Evolutionary conservation across 92 coral and sea anemone species (phyloP).

Genomic region (Palythoa caribaeorum): DNA sequence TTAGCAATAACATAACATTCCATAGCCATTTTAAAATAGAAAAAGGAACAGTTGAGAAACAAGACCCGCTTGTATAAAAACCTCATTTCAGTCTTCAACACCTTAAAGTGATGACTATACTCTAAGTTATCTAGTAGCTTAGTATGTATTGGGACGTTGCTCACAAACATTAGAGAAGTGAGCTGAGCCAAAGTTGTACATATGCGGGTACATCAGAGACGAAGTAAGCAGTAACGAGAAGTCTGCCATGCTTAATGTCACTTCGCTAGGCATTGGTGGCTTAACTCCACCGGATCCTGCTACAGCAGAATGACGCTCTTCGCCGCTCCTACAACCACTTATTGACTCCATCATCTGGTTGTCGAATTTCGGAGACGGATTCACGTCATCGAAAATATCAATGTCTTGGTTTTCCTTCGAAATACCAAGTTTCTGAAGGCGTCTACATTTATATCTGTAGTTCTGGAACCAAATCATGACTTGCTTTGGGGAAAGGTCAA

Average conservation of each 20-base stretch:
- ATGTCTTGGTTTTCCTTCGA: slow-evolving; percentile 22
- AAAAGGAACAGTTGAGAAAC: too few species aligned
- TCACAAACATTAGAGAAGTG: slow-evolving; percentile 1
- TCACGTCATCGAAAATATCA: slow-evolving; percentile 4
- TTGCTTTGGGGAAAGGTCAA: slow-evolving; percentile 33
- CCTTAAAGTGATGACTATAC: too few species aligned
- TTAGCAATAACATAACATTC: too few species aligned
- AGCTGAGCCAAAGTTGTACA: slow-evolving; percentile 13
- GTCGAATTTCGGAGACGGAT: not conserved
- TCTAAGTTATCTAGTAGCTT: not conserved
- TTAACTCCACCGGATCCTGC: not conserved
- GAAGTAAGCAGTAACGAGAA: slow-evolving; percentile 29
- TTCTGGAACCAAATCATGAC: slow-evolving; percentile 54
- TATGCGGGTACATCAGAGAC: slow-evolving; percentile 28
- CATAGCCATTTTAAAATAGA: too few species aligned
- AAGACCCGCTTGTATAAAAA: too few species aligned
- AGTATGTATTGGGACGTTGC: slow-evolving; percentile 17
- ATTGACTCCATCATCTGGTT: not conserved
- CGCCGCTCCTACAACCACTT: not conserved
- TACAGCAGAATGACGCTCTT: not conserved
- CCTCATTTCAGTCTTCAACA: too few species aligned
- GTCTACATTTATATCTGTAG: slow-evolving; percentile 41
- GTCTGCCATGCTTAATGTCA: slow-evolving; percentile 37
- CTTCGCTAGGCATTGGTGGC: slow-evolving; percentile 8
- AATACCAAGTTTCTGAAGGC: slow-evolving; percentile 41